phyloP scores from a whole-genome alignment of 2,888 invertebrate genomes.

The Scaptomyza flava region DNA sequence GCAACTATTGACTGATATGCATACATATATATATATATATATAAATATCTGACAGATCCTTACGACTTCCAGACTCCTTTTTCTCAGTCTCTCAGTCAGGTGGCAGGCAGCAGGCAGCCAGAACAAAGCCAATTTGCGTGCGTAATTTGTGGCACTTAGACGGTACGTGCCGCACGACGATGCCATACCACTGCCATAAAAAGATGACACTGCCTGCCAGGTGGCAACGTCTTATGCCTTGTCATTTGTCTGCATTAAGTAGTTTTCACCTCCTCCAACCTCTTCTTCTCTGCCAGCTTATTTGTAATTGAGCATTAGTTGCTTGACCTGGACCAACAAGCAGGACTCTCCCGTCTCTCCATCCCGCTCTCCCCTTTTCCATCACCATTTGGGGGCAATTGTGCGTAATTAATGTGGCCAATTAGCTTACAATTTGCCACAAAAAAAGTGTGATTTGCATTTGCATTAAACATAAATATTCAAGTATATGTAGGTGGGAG shows the following conservation, averaged over 20 bases:
- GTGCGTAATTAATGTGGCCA: constrained; percentile 70
- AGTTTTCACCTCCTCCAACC: constrained; percentile 1
- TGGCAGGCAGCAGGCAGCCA: constrained; percentile 23
- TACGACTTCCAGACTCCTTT: neutral
- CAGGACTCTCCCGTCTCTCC: neutral
- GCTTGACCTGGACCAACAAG: constrained; percentile 40
- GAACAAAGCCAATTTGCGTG: constrained; percentile 79
- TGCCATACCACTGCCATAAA: constrained; percentile 8
- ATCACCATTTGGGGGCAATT: constrained; percentile 32
- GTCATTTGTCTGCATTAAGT: constrained; percentile 77
- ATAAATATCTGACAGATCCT: neutral
- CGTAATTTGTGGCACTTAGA: constrained; percentile 78
- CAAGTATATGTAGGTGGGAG: too few relatives aligned
- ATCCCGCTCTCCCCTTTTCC: too few relatives aligned
- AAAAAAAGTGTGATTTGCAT: constrained; percentile 18
- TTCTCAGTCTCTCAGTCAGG: constrained; percentile 5
- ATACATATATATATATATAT: constrained; percentile 19
- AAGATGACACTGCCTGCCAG: constrained; percentile 32
- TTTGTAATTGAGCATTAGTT: constrained; percentile 68
- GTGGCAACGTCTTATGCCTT: constrained; percentile 55
- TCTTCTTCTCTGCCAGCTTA: constrained; percentile 35
- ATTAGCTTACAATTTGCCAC: constrained; percentile 58
- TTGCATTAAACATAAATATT: neutral
- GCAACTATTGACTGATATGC: constrained; percentile 61
- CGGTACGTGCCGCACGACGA: constrained; percentile 63